Evolutionary conservation across 2,113 vertebrate species (phyloP).

Genomic region (Caretta caretta): DNA sequence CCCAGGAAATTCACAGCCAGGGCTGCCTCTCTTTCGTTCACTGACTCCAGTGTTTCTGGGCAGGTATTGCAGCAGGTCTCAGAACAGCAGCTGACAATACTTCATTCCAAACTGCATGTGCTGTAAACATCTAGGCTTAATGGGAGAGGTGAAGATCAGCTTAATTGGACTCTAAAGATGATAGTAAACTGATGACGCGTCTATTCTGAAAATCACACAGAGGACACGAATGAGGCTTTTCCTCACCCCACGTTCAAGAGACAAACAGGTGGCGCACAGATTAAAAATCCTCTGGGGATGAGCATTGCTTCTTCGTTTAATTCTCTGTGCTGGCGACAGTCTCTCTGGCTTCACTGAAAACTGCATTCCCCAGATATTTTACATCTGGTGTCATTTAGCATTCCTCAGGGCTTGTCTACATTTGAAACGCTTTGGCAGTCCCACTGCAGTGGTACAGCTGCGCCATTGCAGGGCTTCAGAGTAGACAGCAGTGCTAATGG

Average conservation of each 20-base stretch:
- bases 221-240: neutral
- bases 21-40: neutral
- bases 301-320: neutral
- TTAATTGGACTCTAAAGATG: neutral
- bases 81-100: neutral
- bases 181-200: neutral
- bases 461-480: neutral
- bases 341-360: neutral
- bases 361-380: neutral
- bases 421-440: neutral
- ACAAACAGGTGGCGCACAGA: neutral
- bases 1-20: neutral
- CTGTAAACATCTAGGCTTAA: neutral
- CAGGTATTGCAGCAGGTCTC: neutral
- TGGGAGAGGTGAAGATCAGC: neutral
- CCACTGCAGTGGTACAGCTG: neutral
- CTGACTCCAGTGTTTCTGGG: neutral
- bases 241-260: neutral
- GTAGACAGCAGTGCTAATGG: neutral
- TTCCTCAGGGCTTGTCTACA: neutral
- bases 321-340: neutral
- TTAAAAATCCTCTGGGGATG: neutral
- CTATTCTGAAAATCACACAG: neutral
- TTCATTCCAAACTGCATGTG: neutral
- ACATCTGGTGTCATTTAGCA: neutral